phyloP scores from a whole-genome alignment of 2,888 invertebrate genomes.

The Strigamia transsilvanica region DNA sequence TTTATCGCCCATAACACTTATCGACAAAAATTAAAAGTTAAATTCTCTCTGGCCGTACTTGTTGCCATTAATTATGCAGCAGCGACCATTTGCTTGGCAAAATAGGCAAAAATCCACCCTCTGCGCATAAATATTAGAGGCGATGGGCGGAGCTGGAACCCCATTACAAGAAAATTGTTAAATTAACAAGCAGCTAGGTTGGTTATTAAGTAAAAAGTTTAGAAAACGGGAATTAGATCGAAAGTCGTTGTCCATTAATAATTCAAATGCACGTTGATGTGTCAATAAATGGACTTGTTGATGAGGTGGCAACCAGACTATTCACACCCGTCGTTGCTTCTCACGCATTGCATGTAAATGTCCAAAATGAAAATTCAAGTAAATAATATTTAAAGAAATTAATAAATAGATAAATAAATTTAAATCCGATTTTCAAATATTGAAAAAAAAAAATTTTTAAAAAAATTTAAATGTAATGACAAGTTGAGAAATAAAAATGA shows the following conservation, averaged over 20 bases:
- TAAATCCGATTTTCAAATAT: not conserved
- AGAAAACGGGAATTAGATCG: slow-evolving; percentile 43
- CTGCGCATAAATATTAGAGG: slow-evolving; percentile 24
- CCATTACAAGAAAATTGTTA: slow-evolving; percentile 36
- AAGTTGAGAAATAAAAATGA: not conserved
- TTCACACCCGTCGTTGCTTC: slow-evolving; percentile 31
- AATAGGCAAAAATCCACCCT: slow-evolving; percentile 43
- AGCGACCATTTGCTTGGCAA: slow-evolving; percentile 33
- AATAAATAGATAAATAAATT: not conserved
- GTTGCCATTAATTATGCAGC: slow-evolving; percentile 12
- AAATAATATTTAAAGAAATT: not conserved
- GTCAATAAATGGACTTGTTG: slow-evolving; percentile 44
- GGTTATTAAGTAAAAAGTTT: slow-evolving; percentile 34
- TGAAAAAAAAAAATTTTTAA: not conserved
- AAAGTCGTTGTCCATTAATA: slow-evolving; percentile 39
- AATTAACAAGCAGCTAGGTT: slow-evolving; percentile 35
- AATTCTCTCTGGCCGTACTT: slow-evolving; percentile 9
- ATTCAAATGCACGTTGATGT: slow-evolving; percentile 35
- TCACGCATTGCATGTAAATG: slow-evolving; percentile 40
- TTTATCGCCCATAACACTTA: slow-evolving; percentile 48
- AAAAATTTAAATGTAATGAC: not conserved
- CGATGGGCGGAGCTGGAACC: slow-evolving; percentile 29
- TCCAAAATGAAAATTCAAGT: slow-evolving; percentile 13
- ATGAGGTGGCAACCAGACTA: slow-evolving; percentile 28
- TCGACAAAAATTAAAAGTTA: slow-evolving; percentile 49